A percentile compares a stretch with the other conserved stretches of the same genome.
These are phyloP conservation scores for Anorthoa munda DNA, from an alignment of 2,888 invertebrate genomes.

Conservation along the genomic window DNA sequence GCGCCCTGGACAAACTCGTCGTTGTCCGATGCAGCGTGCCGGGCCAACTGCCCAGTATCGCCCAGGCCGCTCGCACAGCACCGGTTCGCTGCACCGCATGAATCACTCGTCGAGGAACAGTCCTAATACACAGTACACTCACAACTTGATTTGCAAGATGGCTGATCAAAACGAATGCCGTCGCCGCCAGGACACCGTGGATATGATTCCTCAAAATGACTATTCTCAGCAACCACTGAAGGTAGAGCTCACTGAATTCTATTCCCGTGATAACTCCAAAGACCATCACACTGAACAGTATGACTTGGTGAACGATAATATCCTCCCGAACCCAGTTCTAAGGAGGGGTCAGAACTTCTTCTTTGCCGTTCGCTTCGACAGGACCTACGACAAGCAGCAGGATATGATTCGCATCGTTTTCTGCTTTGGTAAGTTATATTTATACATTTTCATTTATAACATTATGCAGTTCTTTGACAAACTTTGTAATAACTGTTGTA, in stretches of 20 bases:
- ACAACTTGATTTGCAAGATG: conserved; percentile 88
- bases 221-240: conserved; percentile 91
- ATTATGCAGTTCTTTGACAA: neutral
- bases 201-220: conserved; percentile 88
- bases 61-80: conserved; percentile 88
- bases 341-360: conserved; percentile 93
- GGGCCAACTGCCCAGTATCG: conserved; percentile 88
- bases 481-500: neutral
- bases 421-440: conserved; percentile 89
- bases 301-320: conserved; percentile 91
- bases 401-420: conserved; percentile 93
- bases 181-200: conserved; percentile 89
- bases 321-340: conserved; percentile 91
- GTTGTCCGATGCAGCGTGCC: conserved; percentile 88
- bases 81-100: conserved; percentile 86
- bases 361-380: conserved; percentile 92
- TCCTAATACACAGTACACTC: conserved; percentile 88
- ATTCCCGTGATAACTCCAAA: conserved; percentile 92
- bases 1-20: conserved; percentile 88
- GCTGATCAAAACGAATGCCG: conserved; percentile 90
- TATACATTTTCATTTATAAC: too few relatives aligned
- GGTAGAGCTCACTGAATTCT: conserved; percentile 92
- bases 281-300: conserved; percentile 93
- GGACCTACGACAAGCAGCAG: conserved; percentile 91
- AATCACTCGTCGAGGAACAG: conserved; percentile 88